A percentile compares a stretch with the other conserved stretches of the same genome.
These are phyloP conservation scores for Manduca sexta DNA, from an alignment of 1,140 invertebrate genomes.

Conservation along the genomic window DNA sequence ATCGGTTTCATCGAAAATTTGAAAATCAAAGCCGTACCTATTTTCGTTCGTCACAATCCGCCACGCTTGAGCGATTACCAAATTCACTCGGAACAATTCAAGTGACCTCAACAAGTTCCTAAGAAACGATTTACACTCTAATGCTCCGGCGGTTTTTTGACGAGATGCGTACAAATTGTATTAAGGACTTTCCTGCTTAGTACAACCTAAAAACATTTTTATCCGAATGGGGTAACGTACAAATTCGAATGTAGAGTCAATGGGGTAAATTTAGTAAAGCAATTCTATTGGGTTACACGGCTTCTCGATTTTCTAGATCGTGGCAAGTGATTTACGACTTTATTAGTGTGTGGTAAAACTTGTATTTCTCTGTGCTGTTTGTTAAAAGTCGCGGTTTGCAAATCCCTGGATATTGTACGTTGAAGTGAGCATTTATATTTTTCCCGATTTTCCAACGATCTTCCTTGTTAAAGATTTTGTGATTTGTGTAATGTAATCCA, in stretches of 20 bases:
- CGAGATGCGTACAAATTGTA: conserved; percentile 29
- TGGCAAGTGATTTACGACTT: no score
- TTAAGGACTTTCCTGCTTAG: conserved; percentile 31
- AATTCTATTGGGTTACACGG: conserved; percentile 6
- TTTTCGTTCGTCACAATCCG: background rate
- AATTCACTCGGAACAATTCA: conserved; percentile 9
- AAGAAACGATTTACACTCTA: conserved; percentile 26
- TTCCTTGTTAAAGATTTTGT: conserved; percentile 5
- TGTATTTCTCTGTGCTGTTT: background rate
- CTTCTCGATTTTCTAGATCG: background rate
- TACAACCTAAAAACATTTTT: conserved; percentile 2
- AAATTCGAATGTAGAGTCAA: background rate
- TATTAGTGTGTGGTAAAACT: no score
- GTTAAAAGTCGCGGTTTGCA: background rate
- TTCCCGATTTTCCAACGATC: conserved; percentile 7
- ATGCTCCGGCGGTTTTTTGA: conserved; percentile 30
- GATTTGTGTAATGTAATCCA: no score
- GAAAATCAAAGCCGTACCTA: no score
- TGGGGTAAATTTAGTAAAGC: conserved; percentile 1
- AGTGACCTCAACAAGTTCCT: conserved; percentile 14
- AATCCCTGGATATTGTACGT: conserved; percentile 4
- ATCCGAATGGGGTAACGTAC: background rate
- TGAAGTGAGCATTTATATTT: background rate
- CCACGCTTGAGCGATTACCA: background rate
- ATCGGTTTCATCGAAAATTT: no score